Percentiles rank a stretch among this genome's conserved stretches.
Evolutionary conservation across 2,888 invertebrate genomes (phyloP).

Genomic region (Epicampocera succincta): DNA sequence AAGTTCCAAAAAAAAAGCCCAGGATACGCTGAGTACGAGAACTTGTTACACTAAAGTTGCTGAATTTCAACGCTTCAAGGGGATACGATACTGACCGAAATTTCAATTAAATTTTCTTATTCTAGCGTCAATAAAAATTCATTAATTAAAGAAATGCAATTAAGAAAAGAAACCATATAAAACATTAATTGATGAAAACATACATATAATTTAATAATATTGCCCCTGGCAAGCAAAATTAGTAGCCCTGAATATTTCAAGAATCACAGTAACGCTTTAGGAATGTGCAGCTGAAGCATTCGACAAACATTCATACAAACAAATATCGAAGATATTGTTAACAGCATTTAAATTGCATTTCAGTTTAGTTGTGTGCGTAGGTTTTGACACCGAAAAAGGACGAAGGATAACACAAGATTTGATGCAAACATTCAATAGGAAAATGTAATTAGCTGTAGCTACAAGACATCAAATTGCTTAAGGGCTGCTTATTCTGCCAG

Average conservation of each 20-base stretch:
- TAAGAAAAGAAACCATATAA: too few relatives aligned
- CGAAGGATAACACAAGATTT: not conserved
- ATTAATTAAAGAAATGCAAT: too few relatives aligned
- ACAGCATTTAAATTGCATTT: constrained; percentile 29
- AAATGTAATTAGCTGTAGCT: constrained; percentile 77
- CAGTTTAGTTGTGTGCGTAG: not conserved
- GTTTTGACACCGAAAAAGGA: not conserved
- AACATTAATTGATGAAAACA: too few relatives aligned
- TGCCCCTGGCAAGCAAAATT: not conserved
- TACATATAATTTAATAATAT: too few relatives aligned
- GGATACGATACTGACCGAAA: too few relatives aligned
- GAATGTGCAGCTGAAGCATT: too few relatives aligned
- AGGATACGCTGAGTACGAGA: too few relatives aligned
- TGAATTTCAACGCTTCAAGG: too few relatives aligned
- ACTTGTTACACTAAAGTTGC: too few relatives aligned
- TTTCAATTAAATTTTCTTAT: too few relatives aligned
- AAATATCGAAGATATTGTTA: not conserved
- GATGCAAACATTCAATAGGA: constrained; percentile 69
- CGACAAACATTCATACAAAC: not conserved
- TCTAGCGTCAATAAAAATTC: too few relatives aligned
- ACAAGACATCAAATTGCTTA: constrained; percentile 54
- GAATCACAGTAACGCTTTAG: not conserved
- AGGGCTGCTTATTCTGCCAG: not conserved
- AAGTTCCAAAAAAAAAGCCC: too few relatives aligned
- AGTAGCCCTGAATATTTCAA: constrained; percentile 2